Percentiles rank a stretch among this genome's conserved stretches.
Conservation (phyloP, 1,140 invertebrate species). For the Nasonia longicornis region DNA sequence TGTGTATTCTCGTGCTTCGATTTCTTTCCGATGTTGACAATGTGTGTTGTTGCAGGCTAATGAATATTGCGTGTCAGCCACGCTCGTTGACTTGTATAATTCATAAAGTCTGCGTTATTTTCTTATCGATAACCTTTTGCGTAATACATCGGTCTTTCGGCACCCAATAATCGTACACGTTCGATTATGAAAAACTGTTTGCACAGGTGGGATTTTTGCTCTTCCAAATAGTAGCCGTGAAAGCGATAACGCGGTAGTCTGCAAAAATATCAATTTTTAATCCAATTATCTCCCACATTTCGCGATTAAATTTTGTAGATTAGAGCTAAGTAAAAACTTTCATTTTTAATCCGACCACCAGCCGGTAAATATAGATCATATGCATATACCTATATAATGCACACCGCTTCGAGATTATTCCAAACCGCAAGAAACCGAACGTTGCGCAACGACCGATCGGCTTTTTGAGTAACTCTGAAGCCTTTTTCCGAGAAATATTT, state of each 20-base stretch:
- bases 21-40: background rate
- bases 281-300: background rate
- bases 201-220: background rate
- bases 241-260: background rate
- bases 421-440: background rate
- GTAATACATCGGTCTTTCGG: background rate
- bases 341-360: background rate
- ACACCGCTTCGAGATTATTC: background rate
- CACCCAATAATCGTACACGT: background rate
- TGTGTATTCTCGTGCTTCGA: background rate
- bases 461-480: background rate
- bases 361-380: background rate
- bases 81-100: slow-evolving; percentile 4
- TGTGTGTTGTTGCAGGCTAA: background rate
- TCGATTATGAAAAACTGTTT: too few relatives aligned
- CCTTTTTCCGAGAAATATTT: background rate
- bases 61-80: background rate
- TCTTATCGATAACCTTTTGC: background rate
- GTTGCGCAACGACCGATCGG: background rate
- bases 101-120: background rate
- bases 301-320: background rate
- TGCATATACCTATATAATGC: background rate
- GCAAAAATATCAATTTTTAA: background rate
- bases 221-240: too few relatives aligned
- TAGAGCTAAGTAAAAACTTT: background rate